A percentile compares a stretch with the other conserved stretches of the same genome.
Evolutionary conservation across 2,797 vertebrate genomes (phyloP).

Genomic region (Channallabes apus): DNA sequence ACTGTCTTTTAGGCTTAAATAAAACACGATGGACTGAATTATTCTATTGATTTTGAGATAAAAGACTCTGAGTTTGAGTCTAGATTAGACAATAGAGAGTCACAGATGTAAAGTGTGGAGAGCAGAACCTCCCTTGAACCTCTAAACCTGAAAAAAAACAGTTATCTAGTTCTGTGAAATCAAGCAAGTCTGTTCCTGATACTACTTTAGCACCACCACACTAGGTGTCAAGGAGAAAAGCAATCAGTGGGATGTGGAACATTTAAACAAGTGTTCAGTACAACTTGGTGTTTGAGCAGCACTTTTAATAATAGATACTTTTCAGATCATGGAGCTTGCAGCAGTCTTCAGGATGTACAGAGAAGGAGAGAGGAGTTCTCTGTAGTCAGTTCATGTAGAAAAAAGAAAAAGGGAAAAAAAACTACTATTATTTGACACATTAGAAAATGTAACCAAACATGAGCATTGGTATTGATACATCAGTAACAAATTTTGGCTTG

Average conservation of each 20-base stretch:
- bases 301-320: not conserved
- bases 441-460: not conserved
- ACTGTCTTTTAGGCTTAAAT: not conserved
- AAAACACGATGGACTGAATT: not conserved
- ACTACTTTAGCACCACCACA: not conserved
- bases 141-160: constrained; percentile 4
- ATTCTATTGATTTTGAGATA: constrained; percentile 45
- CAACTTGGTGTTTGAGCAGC: not conserved
- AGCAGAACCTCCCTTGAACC: not conserved
- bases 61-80: constrained; percentile 43
- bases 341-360: not conserved
- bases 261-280: not conserved
- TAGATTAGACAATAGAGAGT: constrained; percentile 38
- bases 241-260: not conserved
- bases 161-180: not conserved
- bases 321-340: not conserved
- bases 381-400: not conserved
- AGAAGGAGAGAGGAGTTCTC: not conserved
- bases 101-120: constrained; percentile 20
- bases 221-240: not conserved
- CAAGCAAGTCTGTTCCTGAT: not conserved
- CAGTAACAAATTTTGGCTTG: no score
- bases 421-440: not conserved
- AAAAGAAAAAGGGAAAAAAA: not conserved
- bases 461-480: not conserved